phyloP scores from a whole-genome alignment of 1,140 invertebrate genomes.

The Trichonephila clavata region DNA sequence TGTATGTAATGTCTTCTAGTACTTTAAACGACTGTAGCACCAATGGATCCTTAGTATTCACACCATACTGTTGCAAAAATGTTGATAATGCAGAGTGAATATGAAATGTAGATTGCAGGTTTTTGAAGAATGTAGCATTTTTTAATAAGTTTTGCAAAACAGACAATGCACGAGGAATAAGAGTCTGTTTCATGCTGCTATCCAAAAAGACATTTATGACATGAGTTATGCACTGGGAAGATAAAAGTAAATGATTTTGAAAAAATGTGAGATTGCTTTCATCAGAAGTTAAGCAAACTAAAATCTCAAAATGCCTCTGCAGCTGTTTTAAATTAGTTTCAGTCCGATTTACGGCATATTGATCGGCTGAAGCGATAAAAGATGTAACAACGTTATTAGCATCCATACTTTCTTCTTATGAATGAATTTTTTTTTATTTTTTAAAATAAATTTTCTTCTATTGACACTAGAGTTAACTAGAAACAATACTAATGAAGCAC shows the following conservation, averaged over 20 bases:
- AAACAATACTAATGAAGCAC: not conserved
- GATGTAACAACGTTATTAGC: conserved; percentile 37
- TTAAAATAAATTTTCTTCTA: not conserved
- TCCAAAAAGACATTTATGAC: conserved; percentile 61
- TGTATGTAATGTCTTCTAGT: conserved; percentile 62
- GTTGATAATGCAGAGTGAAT: conserved; percentile 62
- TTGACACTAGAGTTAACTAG: not conserved
- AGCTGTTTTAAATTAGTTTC: conserved; percentile 53
- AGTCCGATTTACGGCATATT: conserved; percentile 49
- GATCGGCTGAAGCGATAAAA: conserved; percentile 46
- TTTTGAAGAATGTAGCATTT: conserved; percentile 17
- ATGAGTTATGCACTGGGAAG: conserved; percentile 65
- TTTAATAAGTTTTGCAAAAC: conserved; percentile 57
- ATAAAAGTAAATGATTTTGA: conserved; percentile 8
- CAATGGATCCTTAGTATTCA: conserved; percentile 36
- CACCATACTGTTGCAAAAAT: conserved; percentile 61
- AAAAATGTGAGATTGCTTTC: conserved; percentile 20
- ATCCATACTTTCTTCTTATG: conserved; percentile 28
- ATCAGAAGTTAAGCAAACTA: conserved; percentile 62
- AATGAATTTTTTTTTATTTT: not conserved
- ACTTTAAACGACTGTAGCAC: conserved; percentile 56
- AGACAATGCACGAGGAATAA: conserved; percentile 49
- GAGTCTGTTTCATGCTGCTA: not conserved
- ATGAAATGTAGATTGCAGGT: conserved; percentile 60
- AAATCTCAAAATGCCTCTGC: conserved; percentile 59